phyloP scores from a whole-genome alignment of 2,888 invertebrate genomes.

The Automeris io region DNA sequence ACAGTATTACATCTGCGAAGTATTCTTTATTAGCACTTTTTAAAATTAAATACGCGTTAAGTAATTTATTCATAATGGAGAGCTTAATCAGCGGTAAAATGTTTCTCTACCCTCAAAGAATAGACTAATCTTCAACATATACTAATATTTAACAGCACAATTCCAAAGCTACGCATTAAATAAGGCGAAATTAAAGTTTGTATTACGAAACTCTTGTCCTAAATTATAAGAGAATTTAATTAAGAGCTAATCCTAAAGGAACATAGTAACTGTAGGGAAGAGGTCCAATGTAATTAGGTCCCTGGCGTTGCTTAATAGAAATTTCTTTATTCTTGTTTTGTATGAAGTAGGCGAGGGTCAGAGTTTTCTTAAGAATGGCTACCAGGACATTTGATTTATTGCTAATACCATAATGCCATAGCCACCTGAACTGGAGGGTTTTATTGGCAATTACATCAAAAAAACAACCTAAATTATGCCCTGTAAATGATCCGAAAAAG shows the following conservation, averaged over 20 bases:
- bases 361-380: conserved; percentile 25
- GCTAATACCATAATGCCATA: conserved; percentile 22
- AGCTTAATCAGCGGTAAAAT: too few species aligned
- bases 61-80: too few species aligned
- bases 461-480: conserved; percentile 24
- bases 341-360: conserved; percentile 14
- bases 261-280: conserved; percentile 19
- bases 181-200: conserved; percentile 16
- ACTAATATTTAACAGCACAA: conserved; percentile 8
- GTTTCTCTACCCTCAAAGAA: too few species aligned
- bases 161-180: conserved; percentile 2
- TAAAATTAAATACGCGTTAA: too few species aligned
- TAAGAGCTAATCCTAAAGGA: conserved; percentile 34
- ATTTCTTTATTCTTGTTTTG: conserved; percentile 17
- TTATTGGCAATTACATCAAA: conserved; percentile 32
- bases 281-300: conserved; percentile 22
- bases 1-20: too few species aligned
- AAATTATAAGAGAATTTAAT: conserved; percentile 38
- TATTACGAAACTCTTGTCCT: conserved; percentile 21
- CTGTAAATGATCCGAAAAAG: conserved; percentile 18
- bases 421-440: conserved; percentile 38
- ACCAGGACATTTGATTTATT: conserved; percentile 34
- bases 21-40: too few species aligned
- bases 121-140: background rate
- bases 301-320: conserved; percentile 12